Evolutionary conservation across 2,797 vertebrate genomes (phyloP).

Genomic region (Crenichthys baileyi): DNA sequence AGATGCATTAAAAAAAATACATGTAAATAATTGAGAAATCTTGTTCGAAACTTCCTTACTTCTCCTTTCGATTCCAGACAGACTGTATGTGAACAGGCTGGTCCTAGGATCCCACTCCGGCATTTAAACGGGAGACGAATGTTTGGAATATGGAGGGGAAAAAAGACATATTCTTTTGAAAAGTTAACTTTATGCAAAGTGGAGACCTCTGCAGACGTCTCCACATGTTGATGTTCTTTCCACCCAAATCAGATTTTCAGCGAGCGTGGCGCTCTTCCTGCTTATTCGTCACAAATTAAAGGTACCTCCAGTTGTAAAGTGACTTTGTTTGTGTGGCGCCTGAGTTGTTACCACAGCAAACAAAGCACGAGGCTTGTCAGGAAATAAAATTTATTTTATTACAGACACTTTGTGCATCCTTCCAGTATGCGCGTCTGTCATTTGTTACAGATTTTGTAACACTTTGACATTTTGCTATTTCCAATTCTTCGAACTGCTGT

Average conservation of each 20-base stretch:
- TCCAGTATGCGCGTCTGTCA: neutral
- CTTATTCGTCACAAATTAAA: neutral
- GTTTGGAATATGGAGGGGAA: slow-evolving; percentile 26
- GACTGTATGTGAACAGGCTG: neutral
- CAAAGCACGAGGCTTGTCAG: neutral
- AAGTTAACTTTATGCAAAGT: neutral
- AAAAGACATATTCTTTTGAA: neutral
- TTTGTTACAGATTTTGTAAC: slow-evolving; percentile 28
- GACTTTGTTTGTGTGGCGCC: neutral
- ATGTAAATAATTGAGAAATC: no score
- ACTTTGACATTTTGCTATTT: slow-evolving; percentile 41
- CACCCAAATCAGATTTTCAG: neutral
- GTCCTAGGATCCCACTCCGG: slow-evolving; percentile 31
- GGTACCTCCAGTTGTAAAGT: neutral
- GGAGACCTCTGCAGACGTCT: neutral
- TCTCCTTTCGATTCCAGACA: neutral
- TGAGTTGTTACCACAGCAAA: neutral
- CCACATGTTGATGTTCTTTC: neutral
- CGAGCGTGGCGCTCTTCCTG: neutral
- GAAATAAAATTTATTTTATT: neutral
- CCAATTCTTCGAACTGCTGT: slow-evolving; percentile 20
- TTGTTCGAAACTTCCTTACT: neutral
- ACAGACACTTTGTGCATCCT: neutral
- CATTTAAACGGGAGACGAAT: slow-evolving; percentile 27
- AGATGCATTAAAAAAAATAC: neutral